Conservation (phyloP, 2,113 vertebrate species). For the Nerophis lumbriciformis region DNA sequence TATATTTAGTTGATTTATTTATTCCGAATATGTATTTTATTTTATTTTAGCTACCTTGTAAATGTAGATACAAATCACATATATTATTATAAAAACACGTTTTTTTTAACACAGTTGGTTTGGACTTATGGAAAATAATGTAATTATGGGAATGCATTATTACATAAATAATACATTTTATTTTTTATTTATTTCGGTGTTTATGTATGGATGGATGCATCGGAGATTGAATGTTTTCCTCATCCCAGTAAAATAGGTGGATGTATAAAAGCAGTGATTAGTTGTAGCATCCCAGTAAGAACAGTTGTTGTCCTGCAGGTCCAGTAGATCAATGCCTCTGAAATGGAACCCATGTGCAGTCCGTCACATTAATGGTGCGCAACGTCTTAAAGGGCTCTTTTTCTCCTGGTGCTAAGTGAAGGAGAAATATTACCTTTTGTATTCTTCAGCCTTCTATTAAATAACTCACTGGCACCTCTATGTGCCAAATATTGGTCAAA, state of each 20-base stretch:
- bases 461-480: neutral
- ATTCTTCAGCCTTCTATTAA: too few species aligned
- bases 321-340: constrained; percentile 65
- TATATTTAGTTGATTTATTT: too few species aligned
- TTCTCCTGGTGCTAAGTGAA: constrained; percentile 24
- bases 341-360: constrained; percentile 63
- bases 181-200: neutral
- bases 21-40: too few species aligned
- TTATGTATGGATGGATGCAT: neutral
- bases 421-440: constrained; percentile 33
- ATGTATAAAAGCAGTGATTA: neutral
- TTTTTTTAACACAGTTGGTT: too few species aligned
- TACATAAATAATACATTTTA: too few species aligned
- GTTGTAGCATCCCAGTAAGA: neutral
- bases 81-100: too few species aligned
- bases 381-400: constrained; percentile 68
- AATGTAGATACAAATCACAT: too few species aligned
- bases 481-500: neutral
- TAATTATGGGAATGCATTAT: too few species aligned
- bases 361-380: constrained; percentile 66
- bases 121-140: too few species aligned
- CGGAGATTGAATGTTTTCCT: neutral
- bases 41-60: too few species aligned
- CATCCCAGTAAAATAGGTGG: too few species aligned
- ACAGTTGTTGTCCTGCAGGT: constrained; percentile 13